Percentiles rank a stretch among this genome's conserved stretches.
Evolutionary conservation across 2,797 vertebrate species (phyloP).

Genomic region (Coranthus polyacanthus): DNA sequence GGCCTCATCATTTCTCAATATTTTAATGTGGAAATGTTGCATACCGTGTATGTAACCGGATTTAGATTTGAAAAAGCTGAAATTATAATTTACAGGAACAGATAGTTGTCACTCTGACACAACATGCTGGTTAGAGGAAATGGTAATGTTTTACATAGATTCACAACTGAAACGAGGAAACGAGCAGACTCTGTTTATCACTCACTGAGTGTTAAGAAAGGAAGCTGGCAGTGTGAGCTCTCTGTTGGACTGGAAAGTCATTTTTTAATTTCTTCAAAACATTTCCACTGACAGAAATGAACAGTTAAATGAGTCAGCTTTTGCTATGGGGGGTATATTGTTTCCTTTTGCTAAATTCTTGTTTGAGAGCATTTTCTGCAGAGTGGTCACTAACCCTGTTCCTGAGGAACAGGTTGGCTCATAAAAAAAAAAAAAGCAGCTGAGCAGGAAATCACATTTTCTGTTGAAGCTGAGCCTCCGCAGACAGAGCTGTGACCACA

Average conservation of each 20-base stretch:
- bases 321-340: background rate
- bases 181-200: background rate
- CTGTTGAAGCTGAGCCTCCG: background rate
- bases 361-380: constrained; percentile 7
- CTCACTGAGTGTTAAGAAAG: background rate
- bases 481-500: constrained; percentile 39
- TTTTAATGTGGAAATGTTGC: too few relatives aligned
- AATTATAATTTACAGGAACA: background rate
- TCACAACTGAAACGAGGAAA: constrained; percentile 2
- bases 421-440: background rate
- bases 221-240: background rate
- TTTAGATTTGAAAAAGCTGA: too few relatives aligned
- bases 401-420: constrained; percentile 1
- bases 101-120: background rate
- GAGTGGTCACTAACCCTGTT: constrained; percentile 43
- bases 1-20: too few relatives aligned
- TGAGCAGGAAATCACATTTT: background rate
- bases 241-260: too few relatives aligned
- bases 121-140: constrained; percentile 9
- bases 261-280: too few relatives aligned
- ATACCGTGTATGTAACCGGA: too few relatives aligned
- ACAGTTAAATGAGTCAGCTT: constrained; percentile 1
- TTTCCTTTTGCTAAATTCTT: background rate
- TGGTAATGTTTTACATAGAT: background rate
- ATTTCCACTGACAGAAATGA: constrained; percentile 23